Conservation (phyloP, 2,797 vertebrate genomes). For the Scolopax bukidnonensis region DNA sequence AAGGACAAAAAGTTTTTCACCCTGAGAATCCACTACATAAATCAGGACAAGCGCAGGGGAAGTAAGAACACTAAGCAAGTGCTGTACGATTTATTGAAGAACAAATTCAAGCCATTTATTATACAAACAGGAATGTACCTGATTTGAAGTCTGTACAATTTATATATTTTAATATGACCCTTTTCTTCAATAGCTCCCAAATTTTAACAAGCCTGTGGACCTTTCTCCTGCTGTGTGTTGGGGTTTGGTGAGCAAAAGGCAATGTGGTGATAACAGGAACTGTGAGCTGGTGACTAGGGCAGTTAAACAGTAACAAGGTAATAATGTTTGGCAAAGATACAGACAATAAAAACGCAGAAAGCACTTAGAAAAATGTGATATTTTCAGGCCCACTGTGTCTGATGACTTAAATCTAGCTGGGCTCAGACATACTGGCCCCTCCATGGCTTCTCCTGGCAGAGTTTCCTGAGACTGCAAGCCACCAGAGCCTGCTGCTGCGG, state of each 20-base stretch:
- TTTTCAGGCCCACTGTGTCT: background rate
- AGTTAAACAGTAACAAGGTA: background rate
- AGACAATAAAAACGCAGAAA: background rate
- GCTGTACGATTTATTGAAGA: background rate
- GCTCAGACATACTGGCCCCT: background rate
- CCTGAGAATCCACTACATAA: background rate
- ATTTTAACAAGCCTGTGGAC: background rate
- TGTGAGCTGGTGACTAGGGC: background rate
- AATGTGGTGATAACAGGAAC: background rate
- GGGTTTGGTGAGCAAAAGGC: background rate
- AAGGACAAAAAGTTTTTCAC: background rate
- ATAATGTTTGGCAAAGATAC: background rate
- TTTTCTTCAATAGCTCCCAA: background rate
- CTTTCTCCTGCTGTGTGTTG: background rate
- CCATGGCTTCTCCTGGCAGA: background rate
- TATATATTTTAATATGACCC: background rate
- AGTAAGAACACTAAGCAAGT: background rate
- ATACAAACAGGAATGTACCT: background rate
- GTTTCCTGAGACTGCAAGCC: background rate
- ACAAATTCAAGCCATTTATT: background rate
- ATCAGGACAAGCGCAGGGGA: background rate
- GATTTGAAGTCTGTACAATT: background rate
- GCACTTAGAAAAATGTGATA: background rate
- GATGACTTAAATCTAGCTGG: background rate
- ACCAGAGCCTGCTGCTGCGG: background rate